Base-by-base conservation (phyloP, 2,797 vertebrate genomes). In the Notolepis coatsorum region DNA sequence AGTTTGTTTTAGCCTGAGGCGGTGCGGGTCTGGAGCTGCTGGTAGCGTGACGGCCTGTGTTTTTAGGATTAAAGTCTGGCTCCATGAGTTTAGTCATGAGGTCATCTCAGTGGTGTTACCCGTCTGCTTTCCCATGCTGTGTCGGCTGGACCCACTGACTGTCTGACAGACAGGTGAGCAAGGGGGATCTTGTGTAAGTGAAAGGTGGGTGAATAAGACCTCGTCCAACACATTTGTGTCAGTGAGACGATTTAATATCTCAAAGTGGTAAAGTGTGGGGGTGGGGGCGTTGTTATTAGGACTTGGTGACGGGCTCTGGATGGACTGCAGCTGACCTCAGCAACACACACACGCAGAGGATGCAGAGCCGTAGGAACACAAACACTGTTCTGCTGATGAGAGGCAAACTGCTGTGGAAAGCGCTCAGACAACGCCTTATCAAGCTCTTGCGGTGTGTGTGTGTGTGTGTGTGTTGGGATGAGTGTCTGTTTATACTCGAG, bases 51-150 rank as follows among this genome's bases (percentile, higher is more conserved):
- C 18, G 4, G 65, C 55, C 68, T 88, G 84, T 89, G 76, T 78
- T 87, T 89, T 84, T 73, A 85, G 87, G 84, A 88, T 90, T 89
- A 89, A 59, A 8, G 84, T 84, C 82, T 88, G 86, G 84, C 86
- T 81, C 84, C 75, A 82, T 31, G 50, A 66, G 77, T 53, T 61
- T 7, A 65, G 69, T 65, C 65, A 41, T 81, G 82, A 83, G 80
- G 79, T 87, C 77, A 77, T 77, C 59, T 20, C 70, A 53, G 47
- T 67, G 39, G 65, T n/a, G 68, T 53, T 55, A 38, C n/a, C 42
- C 28, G 17, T 68, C 64, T 70, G 62, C 21, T 64, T 77, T 85
- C 80, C 71, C 82, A 73, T 79, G 75, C 68, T 62, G 69, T n/a
- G 17, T n/a, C 59, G 15, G 45, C 3, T 1, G 18, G 1, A 10